Conservation (phyloP, 2,113 vertebrate genomes). For the Sula dactylatra region DNA sequence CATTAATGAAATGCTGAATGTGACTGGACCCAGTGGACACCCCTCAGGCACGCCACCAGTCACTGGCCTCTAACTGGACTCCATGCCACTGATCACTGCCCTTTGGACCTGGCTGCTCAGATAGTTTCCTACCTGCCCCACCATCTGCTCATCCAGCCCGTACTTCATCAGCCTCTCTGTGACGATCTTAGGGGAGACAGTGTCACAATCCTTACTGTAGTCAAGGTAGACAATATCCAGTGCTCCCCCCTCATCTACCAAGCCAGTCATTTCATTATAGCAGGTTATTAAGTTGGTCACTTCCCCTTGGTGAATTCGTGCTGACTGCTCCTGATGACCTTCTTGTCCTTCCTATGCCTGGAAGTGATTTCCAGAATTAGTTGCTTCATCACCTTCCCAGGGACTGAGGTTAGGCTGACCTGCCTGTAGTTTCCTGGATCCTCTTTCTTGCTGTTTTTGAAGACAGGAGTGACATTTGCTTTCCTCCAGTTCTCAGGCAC, state of each 20-base stretch:
- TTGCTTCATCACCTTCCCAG: not conserved
- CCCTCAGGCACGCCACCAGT: not conserved
- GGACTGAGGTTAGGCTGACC: not conserved
- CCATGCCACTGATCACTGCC: not conserved
- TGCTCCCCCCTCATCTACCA: not conserved
- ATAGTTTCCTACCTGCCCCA: not conserved
- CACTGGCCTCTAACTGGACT: not conserved
- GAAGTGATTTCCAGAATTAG: not conserved
- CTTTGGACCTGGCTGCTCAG: not conserved
- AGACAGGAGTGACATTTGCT: not conserved
- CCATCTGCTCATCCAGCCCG: no score
- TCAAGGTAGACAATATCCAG: not conserved
- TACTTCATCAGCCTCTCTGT: no score
- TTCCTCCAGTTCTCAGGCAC: not conserved
- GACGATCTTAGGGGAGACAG: no score
- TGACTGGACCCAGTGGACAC: not conserved
- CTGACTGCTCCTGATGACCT: not conserved
- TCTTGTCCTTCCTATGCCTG: not conserved
- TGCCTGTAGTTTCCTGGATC: not conserved
- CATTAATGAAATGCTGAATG: not conserved
- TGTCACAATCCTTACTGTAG: not conserved
- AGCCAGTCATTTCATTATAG: not conserved
- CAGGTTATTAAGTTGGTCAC: not conserved
- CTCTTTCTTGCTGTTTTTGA: not conserved
- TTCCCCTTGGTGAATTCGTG: not conserved